Base-by-base conservation (phyloP, 1,140 invertebrate genomes). In the Drosophila ironensis region DNA sequence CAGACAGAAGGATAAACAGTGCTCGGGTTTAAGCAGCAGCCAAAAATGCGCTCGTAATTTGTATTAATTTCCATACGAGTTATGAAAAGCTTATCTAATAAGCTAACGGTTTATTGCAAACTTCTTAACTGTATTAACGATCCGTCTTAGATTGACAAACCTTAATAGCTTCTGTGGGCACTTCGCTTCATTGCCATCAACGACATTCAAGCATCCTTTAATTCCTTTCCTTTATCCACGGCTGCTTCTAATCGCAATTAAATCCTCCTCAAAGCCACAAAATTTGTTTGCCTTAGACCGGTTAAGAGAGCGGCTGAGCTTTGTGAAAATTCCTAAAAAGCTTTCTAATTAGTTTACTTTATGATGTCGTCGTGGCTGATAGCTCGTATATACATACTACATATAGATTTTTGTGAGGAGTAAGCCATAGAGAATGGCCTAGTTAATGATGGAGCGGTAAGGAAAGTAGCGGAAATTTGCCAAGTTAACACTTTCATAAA, bases 401-500 rank as follows among this genome's bases (percentile, higher is more conserved):
- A 12, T 8, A 19, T 11, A 24, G n/a, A n/a, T n/a, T n/a, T n/a
- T n/a, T n/a, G n/a, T n/a, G n/a, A n/a, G n/a, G 19, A 19, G 9
- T 12, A 8, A 59, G 30, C 52, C 14, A 70, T 20, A 33, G 16
- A 69, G 16, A 69, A 41, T 54, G 53, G 16, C 56, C 61, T 30
- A 69, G 68, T 69, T 84, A 72, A 71, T 86, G 77, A 86, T 40
- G 50, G 19, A 64, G 46, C 11, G 33, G 33, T 27, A 46, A 50
- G 24, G 6, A 64, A 53, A 45, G 12, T 22, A 59, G 14, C 19
- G 56, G 53, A 73, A 74, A 86, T 72, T 86, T 52, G 80, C 70
- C 59, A 63, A 86, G 74, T 86, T 86, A 84, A 84, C 80, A 84
- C 80, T 86, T 80, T 86, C 80, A 86, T 84, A 86, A 84, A 84